Base-by-base conservation (phyloP, 2,888 invertebrate species). In the Lampropteryx suffumata region DNA sequence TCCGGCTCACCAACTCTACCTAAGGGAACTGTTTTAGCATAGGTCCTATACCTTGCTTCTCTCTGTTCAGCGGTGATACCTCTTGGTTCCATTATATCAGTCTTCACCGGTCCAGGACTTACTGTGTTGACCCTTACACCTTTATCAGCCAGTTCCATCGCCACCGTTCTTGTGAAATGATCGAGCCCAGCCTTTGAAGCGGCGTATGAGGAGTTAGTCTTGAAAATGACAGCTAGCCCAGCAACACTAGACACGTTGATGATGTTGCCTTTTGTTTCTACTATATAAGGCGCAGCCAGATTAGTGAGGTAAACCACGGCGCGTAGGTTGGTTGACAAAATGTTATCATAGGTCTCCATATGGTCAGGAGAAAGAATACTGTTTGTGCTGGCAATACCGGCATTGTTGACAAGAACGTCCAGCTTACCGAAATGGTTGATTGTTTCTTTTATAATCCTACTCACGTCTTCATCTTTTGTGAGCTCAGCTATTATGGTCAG, bases 121-220 rank as follows among this genome's bases (percentile, higher is more conserved):
- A 97, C 95, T 40, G 93, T 90, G 77, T 97, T 97, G 0, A 95
- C 95, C 35, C 97, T 87, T 0, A 97, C 94, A 55, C 93, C 91
- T 69, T 93, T 93, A 0, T 90, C 57, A 21, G 94, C 95, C 45
- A 95, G 79, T 63, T 95, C 97, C 30, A 97, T 80, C 2, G 97
- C 97, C 3, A 93, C 87, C 73, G 96, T 96, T 67, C 94, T 91
- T 0, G 97, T 97, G 59, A 98, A 93, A 71, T 97, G 97, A 84
- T 98, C 97, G 2, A 97, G 79, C 1, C 96, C 96, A 17, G 69
- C 68, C 51, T 72, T 72, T 2, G 69, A 65, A 0, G 54, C 21
- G 17, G 58, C 48, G 35, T 68, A 69, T 3, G 61, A 51, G 14
- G 61, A 67, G 12, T 43, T 40, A 4, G 17, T 39, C 2, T 34